Percentiles rank a stretch among this genome's conserved stretches.
phyloP scores from a whole-genome alignment of 2,888 invertebrate species.

The Tanypteryx hageni region DNA sequence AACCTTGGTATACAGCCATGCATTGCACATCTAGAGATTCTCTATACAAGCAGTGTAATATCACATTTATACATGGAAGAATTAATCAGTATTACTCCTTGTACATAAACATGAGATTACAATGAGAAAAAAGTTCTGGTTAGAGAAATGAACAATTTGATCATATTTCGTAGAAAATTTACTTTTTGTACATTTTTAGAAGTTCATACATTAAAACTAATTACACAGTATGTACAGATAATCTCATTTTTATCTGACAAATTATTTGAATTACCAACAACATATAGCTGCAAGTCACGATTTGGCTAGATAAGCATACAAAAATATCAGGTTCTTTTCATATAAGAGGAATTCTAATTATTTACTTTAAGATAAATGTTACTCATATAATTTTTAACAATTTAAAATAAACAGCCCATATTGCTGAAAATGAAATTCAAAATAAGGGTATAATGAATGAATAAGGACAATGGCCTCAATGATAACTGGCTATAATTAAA shows the following conservation, averaged over 20 bases:
- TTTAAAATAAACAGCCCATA: constrained; percentile 29
- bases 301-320: constrained; percentile 60
- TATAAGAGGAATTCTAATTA: constrained; percentile 40
- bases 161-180: constrained; percentile 43
- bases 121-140: neutral
- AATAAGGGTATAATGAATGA: neutral
- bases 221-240: constrained; percentile 52
- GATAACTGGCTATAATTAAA: constrained; percentile 18
- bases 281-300: constrained; percentile 28
- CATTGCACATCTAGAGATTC: no score
- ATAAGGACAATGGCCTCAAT: neutral
- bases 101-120: no score
- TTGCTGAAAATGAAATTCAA: neutral
- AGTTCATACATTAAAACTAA: constrained; percentile 44
- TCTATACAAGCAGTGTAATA: no score
- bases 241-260: constrained; percentile 26
- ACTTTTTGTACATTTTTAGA: constrained; percentile 54
- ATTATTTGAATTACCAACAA: constrained; percentile 48
- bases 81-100: no score
- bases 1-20: no score
- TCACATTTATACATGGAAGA: no score
- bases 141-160: neutral
- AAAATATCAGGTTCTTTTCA: constrained; percentile 54
- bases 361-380: constrained; percentile 25
- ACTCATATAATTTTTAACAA: neutral